Base-by-base conservation (phyloP, 2,888 invertebrate species). In the Lepidonotus clava region DNA sequence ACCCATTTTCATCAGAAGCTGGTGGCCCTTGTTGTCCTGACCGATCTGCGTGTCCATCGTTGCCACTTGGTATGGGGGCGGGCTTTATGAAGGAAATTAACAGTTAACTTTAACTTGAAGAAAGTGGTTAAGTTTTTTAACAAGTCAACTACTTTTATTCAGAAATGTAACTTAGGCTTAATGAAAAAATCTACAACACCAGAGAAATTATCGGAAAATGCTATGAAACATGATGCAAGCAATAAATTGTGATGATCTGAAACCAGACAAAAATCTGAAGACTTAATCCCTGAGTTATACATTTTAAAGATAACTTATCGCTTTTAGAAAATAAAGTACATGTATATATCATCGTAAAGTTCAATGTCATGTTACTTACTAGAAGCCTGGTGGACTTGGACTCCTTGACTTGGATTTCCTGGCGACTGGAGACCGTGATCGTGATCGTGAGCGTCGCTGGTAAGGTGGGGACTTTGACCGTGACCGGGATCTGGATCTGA, bases 1-100 rank as follows among this genome's bases (percentile, higher is more conserved):
- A 94, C 95, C 99, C 99, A 99, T 99, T 95, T 98, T 98, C 94
- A 97, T 97, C 88, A 99, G 95, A 95, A 99, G 96, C 95, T 98
- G 98, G 95, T 99, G 99, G 0, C 99, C 99, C 94, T 98, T 98
- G 95, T 99, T 99, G 88, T 96, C 96, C 87, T 97, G 96, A 92
- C 98, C 98, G 0, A 95, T 89, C 66, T 92, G 85, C 8, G 85
- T 61, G 38, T 89, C 87, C 80, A 80, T 80, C 14, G 71, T 71
- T 14, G 80, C 11, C 5, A 80, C 80, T 28, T 80, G 80, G 24
- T 80, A 80, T 6, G 80, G 80, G 8, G 80, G 80, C 14, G 84
- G 56, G 34, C 84, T 84, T n/a, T 56, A 56, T 56, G n/a, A 11
- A 56, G 21, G 56, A 11, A 56, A 56, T 56, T 56, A 56, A 14